A percentile compares a stretch with the other conserved stretches of the same genome.
Conservation (phyloP, 2,888 invertebrate species). For the Synergus gifuensis region DNA sequence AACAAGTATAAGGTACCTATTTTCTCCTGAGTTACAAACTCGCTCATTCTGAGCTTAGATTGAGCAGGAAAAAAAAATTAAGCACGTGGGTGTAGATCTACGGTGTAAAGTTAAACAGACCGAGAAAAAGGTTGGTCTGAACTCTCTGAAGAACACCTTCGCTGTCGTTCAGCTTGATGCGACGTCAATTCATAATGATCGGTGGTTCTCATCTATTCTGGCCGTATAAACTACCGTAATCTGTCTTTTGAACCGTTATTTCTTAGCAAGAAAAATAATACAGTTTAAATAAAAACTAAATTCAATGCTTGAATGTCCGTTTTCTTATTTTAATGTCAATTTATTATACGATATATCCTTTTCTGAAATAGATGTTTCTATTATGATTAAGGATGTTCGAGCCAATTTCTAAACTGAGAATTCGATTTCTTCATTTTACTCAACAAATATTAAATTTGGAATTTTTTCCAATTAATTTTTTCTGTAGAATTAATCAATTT, state of each 20-base stretch:
- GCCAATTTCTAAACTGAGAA: no score
- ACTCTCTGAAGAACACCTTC: not conserved
- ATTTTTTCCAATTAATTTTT: no score
- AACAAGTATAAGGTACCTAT: constrained; percentile 15
- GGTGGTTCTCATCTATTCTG: not conserved
- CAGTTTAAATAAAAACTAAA: not conserved
- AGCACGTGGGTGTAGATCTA: constrained; percentile 53
- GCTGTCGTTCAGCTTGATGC: constrained; percentile 24
- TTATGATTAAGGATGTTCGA: no score
- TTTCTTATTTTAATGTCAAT: no score
- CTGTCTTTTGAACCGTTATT: constrained; percentile 3
- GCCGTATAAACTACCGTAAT: constrained; percentile 11
- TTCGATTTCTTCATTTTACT: no score
- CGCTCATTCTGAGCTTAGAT: constrained; percentile 29
- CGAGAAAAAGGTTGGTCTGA: constrained; percentile 47
- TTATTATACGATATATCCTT: no score
- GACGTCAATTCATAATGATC: constrained; percentile 19
- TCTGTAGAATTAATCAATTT: no score
- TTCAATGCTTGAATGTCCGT: not conserved
- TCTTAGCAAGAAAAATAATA: not conserved
- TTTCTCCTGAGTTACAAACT: constrained; percentile 47
- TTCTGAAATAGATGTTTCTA: no score
- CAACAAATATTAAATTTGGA: no score
- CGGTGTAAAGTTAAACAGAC: constrained; percentile 54
- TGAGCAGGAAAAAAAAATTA: constrained; percentile 49